A percentile compares a stretch with the other conserved stretches of the same genome.
These are phyloP conservation scores for Eugnorisma glareosa DNA, from an alignment of 2,888 invertebrate species.

Conservation along the genomic window DNA sequence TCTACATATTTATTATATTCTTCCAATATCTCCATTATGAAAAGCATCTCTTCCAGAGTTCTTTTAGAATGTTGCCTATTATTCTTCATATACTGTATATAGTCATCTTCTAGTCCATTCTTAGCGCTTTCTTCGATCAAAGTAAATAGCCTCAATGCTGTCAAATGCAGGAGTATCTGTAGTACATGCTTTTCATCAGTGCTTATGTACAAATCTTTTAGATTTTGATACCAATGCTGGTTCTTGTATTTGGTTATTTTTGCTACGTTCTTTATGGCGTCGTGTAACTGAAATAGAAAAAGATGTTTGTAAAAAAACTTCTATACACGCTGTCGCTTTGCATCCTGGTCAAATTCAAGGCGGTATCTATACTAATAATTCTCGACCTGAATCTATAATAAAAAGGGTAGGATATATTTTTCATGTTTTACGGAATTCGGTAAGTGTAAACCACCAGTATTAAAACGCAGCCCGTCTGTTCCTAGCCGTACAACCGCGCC, in stretches of 20 bases:
- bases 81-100: conserved; percentile 66
- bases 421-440: no score
- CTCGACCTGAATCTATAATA: no score
- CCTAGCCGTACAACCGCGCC: no score
- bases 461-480: no score
- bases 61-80: conserved; percentile 69
- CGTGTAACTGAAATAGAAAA: conserved; percentile 76
- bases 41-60: conserved; percentile 72
- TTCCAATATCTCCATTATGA: conserved; percentile 73
- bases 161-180: conserved; percentile 77
- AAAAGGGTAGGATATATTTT: no score
- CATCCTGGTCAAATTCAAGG: no score
- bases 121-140: conserved; percentile 75
- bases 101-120: conserved; percentile 72
- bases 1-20: conserved; percentile 65
- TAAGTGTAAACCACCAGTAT: no score
- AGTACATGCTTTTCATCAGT: conserved; percentile 68
- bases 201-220: conserved; percentile 76
- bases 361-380: no score
- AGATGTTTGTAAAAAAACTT: background rate
- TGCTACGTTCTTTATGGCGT: conserved; percentile 78
- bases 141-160: conserved; percentile 71
- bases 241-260: conserved; percentile 73
- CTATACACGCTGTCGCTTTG: no score
- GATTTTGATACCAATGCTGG: conserved; percentile 78